A percentile compares a stretch with the other conserved stretches of the same genome.
Conservation (phyloP, 2,113 vertebrate genomes). For the Hemibagrus wyckioides region DNA sequence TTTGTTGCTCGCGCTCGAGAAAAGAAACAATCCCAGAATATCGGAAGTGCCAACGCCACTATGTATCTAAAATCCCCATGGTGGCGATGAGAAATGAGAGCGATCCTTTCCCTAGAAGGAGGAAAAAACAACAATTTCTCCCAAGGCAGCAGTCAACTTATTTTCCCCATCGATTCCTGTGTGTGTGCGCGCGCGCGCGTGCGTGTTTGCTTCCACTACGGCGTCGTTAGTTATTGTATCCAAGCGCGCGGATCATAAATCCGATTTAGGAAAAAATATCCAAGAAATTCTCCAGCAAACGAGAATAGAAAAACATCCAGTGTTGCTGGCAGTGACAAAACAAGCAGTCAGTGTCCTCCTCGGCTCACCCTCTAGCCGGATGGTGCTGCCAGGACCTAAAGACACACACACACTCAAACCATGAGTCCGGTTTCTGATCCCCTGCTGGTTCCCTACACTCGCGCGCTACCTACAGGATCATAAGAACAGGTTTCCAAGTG, state of each 20-base stretch:
- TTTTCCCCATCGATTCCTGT: slow-evolving; percentile 62
- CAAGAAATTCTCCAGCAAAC: background rate
- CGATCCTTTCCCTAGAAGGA: slow-evolving; percentile 44
- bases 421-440: slow-evolving; percentile 37
- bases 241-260: slow-evolving; percentile 30
- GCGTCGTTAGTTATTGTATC: background rate
- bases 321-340: slow-evolving; percentile 56
- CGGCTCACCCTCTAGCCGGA: slow-evolving; percentile 56
- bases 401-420: slow-evolving; percentile 55
- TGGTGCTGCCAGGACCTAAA: slow-evolving; percentile 61
- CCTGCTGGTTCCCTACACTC: slow-evolving; percentile 28
- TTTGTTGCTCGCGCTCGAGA: background rate
- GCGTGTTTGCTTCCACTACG: background rate
- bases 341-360: slow-evolving; percentile 51
- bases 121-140: slow-evolving; percentile 54
- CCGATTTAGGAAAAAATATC: slow-evolving; percentile 39
- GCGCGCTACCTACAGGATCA: too few species aligned
- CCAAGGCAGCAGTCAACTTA: slow-evolving; percentile 60
- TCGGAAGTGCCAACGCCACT: slow-evolving; percentile 47
- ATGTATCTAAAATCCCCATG: slow-evolving; percentile 56
- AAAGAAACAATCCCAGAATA: slow-evolving; percentile 54
- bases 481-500: background rate
- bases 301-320: slow-evolving; percentile 54
- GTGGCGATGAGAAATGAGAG: slow-evolving; percentile 53
- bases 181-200: background rate